A percentile compares a stretch with the other conserved stretches of the same genome.
These are phyloP conservation scores for Folsomia manolachei DNA, from an alignment of 2,888 invertebrate species.

Conservation along the genomic window DNA sequence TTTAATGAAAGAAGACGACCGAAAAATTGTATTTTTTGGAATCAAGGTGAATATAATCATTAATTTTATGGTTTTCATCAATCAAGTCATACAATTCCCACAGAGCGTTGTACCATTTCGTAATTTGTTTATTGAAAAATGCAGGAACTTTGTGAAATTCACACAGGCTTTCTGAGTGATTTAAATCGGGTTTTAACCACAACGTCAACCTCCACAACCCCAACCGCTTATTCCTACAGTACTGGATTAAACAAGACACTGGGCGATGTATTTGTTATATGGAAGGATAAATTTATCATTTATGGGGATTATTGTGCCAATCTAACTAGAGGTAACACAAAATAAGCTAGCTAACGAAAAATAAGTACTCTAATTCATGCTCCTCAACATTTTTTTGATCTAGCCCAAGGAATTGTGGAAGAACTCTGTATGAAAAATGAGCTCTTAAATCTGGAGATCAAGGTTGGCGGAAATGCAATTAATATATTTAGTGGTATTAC, in stretches of 20 bases:
- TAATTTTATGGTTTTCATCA: neutral
- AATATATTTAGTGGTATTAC: neutral
- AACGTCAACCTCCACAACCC: slow-evolving; percentile 52
- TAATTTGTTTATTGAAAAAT: neutral
- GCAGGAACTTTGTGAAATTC: slow-evolving; percentile 69
- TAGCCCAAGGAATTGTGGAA: slow-evolving; percentile 85
- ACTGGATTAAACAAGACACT: slow-evolving; percentile 58
- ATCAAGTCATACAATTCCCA: neutral
- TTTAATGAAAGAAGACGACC: slow-evolving; percentile 70
- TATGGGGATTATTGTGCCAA: slow-evolving; percentile 97
- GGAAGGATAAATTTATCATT: slow-evolving; percentile 83
- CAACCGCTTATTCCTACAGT: slow-evolving; percentile 56
- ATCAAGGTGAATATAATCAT: slow-evolving; percentile 73
- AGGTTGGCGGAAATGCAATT: slow-evolving; percentile 62
- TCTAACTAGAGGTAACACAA: slow-evolving; percentile 73
- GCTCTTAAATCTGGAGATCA: slow-evolving; percentile 65
- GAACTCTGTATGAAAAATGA: slow-evolving; percentile 68
- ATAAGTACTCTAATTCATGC: no score
- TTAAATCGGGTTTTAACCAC: slow-evolving; percentile 63
- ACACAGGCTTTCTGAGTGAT: slow-evolving; percentile 78
- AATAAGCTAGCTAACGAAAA: no score
- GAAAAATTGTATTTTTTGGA: slow-evolving; percentile 79
- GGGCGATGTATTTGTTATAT: slow-evolving; percentile 83
- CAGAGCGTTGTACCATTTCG: neutral
- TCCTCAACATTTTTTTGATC: no score